Evolutionary conservation across 2,113 vertebrate species (phyloP).

Genomic region (Pangasianodon gigas): DNA sequence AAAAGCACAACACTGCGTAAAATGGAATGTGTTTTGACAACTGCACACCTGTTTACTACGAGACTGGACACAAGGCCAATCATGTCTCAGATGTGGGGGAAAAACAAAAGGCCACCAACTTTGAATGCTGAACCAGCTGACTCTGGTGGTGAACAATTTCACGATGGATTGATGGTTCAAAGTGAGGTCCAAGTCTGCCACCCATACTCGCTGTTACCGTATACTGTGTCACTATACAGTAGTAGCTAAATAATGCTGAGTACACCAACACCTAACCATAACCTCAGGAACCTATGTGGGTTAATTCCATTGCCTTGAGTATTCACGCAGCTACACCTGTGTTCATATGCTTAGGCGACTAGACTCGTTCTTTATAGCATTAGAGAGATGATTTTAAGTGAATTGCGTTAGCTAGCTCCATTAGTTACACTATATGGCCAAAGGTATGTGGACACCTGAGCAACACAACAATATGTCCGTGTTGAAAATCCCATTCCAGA

Average conservation of each 20-base stretch:
- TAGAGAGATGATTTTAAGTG: neutral
- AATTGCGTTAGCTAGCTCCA: neutral
- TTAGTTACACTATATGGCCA: neutral
- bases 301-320: neutral
- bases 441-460: neutral
- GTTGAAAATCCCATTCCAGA: neutral
- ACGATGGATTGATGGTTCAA: neutral
- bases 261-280: neutral
- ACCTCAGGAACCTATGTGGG: neutral
- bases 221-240: neutral
- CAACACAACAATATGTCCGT: neutral
- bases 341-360: neutral
- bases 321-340: neutral
- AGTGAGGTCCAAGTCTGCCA: neutral
- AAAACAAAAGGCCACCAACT: neutral
- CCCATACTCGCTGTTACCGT: neutral
- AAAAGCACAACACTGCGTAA: neutral
- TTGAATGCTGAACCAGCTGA: conserved; percentile 29
- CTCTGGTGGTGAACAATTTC: neutral
- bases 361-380: neutral
- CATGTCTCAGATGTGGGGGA: neutral
- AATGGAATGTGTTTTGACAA: neutral
- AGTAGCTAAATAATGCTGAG: neutral
- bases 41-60: conserved; percentile 24
- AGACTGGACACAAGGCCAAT: conserved; percentile 18